Evolutionary conservation across 2,888 invertebrate species (phyloP).

Genomic region (Yponomeuta evonymella): DNA sequence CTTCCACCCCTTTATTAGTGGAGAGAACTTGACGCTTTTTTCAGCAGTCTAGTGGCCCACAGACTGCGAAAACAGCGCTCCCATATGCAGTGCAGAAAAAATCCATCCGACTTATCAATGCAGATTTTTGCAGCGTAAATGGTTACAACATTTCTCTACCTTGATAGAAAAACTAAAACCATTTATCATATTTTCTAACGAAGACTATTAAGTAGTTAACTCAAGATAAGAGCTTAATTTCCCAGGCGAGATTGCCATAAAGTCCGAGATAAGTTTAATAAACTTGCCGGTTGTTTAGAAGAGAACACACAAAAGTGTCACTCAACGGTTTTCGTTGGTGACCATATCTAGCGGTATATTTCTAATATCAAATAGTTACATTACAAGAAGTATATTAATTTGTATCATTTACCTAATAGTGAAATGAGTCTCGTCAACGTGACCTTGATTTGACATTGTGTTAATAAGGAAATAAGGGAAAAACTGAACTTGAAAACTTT

Average conservation of each 20-base stretch:
- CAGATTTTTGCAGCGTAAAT: not conserved
- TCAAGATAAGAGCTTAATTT: not conserved
- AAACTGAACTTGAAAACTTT: not conserved
- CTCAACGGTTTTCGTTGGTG: not conserved
- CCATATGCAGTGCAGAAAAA: not conserved
- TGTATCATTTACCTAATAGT: too few species aligned
- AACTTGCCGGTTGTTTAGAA: not conserved
- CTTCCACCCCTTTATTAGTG: not conserved
- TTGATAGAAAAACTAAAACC: not conserved
- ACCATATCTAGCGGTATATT: too few species aligned
- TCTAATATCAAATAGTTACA: too few species aligned
- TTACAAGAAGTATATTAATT: too few species aligned
- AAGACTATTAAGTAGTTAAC: not conserved
- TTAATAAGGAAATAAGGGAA: not conserved
- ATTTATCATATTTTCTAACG: conserved; percentile 3
- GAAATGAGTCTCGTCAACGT: too few species aligned
- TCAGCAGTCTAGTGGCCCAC: not conserved
- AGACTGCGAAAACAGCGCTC: not conserved
- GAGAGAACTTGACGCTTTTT: conserved; percentile 5
- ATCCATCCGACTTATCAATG: not conserved
- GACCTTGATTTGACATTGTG: not conserved
- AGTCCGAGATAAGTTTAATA: not conserved
- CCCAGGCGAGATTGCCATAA: not conserved
- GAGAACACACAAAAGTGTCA: not conserved
- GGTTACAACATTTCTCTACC: not conserved